phyloP scores from a whole-genome alignment of 2,113 vertebrate genomes.

The Ifrita kowaldi region DNA sequence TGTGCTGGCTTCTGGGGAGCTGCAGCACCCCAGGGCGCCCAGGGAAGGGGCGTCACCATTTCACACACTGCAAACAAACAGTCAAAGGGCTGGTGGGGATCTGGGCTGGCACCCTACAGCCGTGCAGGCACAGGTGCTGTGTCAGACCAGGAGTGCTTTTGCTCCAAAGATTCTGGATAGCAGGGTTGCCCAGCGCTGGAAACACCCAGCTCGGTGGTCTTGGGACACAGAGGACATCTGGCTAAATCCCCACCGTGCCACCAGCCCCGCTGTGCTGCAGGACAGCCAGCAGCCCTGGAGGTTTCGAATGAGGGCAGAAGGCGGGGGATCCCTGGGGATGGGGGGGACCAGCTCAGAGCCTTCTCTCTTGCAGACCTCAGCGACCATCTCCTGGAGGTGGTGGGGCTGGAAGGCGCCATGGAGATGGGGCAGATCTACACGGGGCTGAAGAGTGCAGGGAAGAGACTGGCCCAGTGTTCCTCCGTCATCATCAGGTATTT shows the following conservation, averaged over 20 bases:
- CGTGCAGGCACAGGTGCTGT: accelerated
- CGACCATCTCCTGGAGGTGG: conserved; percentile 91
- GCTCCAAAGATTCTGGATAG: neutral
- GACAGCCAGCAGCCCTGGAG: neutral
- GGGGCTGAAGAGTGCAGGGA: conserved; percentile 92
- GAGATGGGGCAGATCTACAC: conserved; percentile 99
- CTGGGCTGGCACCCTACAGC: neutral
- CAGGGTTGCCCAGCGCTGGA: accelerated
- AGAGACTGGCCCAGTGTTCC: conserved; percentile 88
- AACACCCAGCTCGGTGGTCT: neutral
- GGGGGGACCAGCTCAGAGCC: accelerated
- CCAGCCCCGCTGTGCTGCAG: neutral
- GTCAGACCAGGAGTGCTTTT: neutral
- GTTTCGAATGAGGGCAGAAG: accelerated
- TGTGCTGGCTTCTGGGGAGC: neutral
- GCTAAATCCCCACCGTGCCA: neutral
- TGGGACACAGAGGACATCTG: accelerated
- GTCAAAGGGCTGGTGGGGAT: neutral
- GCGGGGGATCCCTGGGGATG: accelerated
- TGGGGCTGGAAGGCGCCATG: conserved; percentile 92
- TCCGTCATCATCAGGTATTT: conserved; percentile 88
- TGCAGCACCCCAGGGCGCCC: neutral
- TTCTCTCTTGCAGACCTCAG: conserved; percentile 82
- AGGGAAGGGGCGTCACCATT: neutral
- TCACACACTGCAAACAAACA: neutral